Base-by-base conservation (phyloP, 1,140 invertebrate genomes). In the Sarcophaga peregrina region DNA sequence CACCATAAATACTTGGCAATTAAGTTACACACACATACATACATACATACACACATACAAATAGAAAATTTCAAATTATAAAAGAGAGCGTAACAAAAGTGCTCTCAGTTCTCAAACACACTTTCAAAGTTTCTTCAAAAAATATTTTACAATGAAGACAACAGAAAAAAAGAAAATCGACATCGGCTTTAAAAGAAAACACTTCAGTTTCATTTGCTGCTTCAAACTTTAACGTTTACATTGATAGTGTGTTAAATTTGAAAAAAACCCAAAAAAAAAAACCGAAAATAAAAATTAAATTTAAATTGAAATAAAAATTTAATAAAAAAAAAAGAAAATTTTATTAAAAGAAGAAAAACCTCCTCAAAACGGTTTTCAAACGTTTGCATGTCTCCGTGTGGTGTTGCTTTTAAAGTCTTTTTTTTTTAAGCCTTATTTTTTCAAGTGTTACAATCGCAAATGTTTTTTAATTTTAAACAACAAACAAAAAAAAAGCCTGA, bases 51-150 rank as follows among this genome's bases (percentile, higher is more conserved):
- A 37, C 4, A 37, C 25, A 37, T 2, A 37, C 4, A 37, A 37
- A 37, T 37, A 37, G 25, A 37, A 37, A 37, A 37, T 37, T 37
- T 37, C 25, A 37, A n/a, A 37, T 37, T 37, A 37, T 1, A 37
- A 37, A 37, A 37, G 25, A 37, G 25, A 37, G 25, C 25, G 25
- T 37, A 4, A 37, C 25, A 37, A 37, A 37, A 37, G 1, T 37
- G 25, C 25, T 37, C 25, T 37, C 25, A 37, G 25, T 37, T 37
- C 4, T 37, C 25, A 37, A 37, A 37, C 25, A 37, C 25, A 37
- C 25, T 68, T 68, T 20, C 62, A 20, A 68, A 68, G n/a, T 68
- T 68, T 68, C 62, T 68, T 68, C 17, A 68, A 68, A 68, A 15
- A 68, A 52, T 52, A 4, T 68, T 68, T 17, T 52, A 52, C 1